Evolutionary conservation across 1,140 invertebrate genomes (phyloP).

Genomic region (Tetramorium parvispinum): DNA sequence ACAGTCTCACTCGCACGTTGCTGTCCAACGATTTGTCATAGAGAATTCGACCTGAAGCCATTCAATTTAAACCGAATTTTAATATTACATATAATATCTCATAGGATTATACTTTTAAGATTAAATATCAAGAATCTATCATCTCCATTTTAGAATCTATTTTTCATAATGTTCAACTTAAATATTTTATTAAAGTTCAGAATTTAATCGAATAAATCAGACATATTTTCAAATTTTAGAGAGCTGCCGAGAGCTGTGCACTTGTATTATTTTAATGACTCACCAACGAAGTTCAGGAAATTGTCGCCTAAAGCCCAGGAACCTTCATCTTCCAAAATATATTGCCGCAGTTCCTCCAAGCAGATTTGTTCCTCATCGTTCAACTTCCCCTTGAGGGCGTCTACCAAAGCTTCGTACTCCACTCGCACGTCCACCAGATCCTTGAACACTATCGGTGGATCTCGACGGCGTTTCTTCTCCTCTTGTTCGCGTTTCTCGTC

Average conservation of each 20-base stretch:
- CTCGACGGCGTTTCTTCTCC: constrained; percentile 90
- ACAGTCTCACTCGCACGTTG: constrained; percentile 87
- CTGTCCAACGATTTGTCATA: constrained; percentile 87
- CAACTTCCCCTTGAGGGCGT: constrained; percentile 88
- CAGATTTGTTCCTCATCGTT: constrained; percentile 90
- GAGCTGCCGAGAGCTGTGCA: not conserved
- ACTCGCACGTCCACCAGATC: constrained; percentile 89
- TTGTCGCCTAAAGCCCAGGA: constrained; percentile 96
- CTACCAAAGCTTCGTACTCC: constrained; percentile 89
- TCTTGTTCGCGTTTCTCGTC: constrained; percentile 89
- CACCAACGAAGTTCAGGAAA: constrained; percentile 93
- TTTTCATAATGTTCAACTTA: not conserved
- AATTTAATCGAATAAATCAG: not conserved
- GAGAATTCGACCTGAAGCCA: constrained; percentile 88
- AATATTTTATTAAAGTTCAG: not conserved
- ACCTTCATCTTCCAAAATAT: constrained; percentile 94
- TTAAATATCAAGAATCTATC: not conserved
- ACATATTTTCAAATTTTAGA: not conserved
- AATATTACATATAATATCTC: not conserved
- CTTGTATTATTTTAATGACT: constrained; percentile 68
- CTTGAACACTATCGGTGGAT: constrained; percentile 94
- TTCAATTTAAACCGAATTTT: not conserved
- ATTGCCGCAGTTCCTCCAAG: constrained; percentile 93
- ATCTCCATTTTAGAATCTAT: not conserved
- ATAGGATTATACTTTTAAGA: not conserved